These are phyloP conservation scores for Thecocarcelia acutangulata DNA, from an alignment of 2,888 invertebrate genomes.

Conservation along the genomic window DNA sequence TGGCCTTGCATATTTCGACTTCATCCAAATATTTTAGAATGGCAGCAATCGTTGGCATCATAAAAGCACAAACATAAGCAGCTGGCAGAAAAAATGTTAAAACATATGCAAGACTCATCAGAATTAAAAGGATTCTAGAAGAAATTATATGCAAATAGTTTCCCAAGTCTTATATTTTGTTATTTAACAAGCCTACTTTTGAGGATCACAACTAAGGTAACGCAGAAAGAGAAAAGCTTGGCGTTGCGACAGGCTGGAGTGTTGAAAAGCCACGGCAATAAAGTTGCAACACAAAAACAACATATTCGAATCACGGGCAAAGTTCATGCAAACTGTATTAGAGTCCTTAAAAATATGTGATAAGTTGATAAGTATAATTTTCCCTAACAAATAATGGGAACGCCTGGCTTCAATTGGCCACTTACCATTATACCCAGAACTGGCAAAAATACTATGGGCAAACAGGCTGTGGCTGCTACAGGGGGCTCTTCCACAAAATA, in stretches of 20 bases:
- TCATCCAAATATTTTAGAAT: slow-evolving; percentile 35
- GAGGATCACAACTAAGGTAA: slow-evolving; percentile 19
- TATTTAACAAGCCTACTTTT: slow-evolving; percentile 2
- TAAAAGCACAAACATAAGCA: slow-evolving; percentile 48
- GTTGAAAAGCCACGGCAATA: slow-evolving; percentile 33
- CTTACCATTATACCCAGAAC: slow-evolving; percentile 52
- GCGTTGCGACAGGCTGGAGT: neutral
- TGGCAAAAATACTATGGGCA: slow-evolving; percentile 45
- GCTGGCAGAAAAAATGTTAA: slow-evolving; percentile 38
- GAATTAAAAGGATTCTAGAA: slow-evolving; percentile 13
- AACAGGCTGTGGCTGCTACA: slow-evolving; percentile 8
- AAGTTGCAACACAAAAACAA: slow-evolving; percentile 40
- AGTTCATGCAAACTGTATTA: slow-evolving; percentile 36
- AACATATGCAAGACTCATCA: slow-evolving; percentile 29
- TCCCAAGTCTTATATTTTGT: neutral
- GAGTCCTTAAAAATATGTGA: slow-evolving; percentile 36
- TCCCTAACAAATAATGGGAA: too few relatives aligned
- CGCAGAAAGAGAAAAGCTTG: neutral
- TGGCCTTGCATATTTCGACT: slow-evolving; percentile 13
- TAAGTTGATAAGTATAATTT: too few relatives aligned
- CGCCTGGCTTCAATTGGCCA: too few relatives aligned
- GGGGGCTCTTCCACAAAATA: slow-evolving; percentile 30
- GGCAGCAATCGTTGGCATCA: slow-evolving; percentile 37
- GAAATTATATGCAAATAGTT: neutral
- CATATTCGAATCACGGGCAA: slow-evolving; percentile 47